Conservation (phyloP, 2,113 vertebrate species). For the Prunella himalayana region DNA sequence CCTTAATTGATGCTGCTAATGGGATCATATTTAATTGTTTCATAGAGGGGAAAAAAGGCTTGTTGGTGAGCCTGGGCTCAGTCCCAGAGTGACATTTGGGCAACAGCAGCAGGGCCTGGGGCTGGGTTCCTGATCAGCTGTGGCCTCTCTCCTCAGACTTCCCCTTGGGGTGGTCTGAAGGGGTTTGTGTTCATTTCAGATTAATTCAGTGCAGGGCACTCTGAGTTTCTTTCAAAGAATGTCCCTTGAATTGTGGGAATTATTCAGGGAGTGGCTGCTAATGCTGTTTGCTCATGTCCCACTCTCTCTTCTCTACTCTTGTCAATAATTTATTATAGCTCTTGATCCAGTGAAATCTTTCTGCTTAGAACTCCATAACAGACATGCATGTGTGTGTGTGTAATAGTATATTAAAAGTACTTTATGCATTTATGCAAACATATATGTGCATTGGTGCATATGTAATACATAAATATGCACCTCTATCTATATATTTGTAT, state of each 20-base stretch:
- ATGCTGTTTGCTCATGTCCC: not conserved
- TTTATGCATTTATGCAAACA: not conserved
- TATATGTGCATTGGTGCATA: not conserved
- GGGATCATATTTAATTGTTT: conserved; percentile 72
- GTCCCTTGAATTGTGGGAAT: not conserved
- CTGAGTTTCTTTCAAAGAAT: not conserved
- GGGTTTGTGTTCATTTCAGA: not conserved
- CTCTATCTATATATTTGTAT: not conserved
- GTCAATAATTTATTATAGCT: not conserved
- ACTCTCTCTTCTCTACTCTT: not conserved
- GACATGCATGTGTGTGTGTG: accelerated
- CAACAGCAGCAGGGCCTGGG: not conserved
- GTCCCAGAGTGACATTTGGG: conserved; percentile 11
- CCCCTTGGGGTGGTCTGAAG: not conserved
- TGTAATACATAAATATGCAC: not conserved
- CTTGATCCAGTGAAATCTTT: not conserved
- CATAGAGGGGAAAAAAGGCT: conserved; percentile 23
- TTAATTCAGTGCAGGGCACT: not conserved
- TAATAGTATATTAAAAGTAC: not conserved
- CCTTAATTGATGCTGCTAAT: conserved; percentile 72
- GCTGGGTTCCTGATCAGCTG: not conserved
- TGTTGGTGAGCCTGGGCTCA: conserved; percentile 60
- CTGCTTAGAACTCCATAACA: not conserved
- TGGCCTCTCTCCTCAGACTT: not conserved
- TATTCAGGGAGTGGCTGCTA: not conserved